Evolutionary conservation across 53 echinoderm and acorn worm species (phyloP).

Genomic region (Paracentrotus lividus): DNA sequence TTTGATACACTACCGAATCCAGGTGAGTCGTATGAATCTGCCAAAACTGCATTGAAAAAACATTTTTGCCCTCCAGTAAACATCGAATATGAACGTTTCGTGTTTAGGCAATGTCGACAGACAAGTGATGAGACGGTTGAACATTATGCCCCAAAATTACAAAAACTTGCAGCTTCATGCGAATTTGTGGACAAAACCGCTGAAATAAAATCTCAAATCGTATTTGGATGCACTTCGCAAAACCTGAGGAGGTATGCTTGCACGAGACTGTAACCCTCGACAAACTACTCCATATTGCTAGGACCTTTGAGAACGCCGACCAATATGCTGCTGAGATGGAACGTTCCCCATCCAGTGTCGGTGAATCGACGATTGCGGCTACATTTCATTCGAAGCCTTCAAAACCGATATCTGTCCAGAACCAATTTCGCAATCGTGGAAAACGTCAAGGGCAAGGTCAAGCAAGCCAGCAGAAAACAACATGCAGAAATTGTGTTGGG

Average conservation of each 20-base stretch:
- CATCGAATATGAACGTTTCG: constrained; percentile 30
- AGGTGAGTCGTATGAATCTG: constrained; percentile 49
- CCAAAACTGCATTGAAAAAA: constrained; percentile 23
- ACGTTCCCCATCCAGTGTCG: background rate
- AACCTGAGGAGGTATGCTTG: background rate
- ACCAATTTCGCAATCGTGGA: too few species aligned
- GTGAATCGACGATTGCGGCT: too few species aligned
- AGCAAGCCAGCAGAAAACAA: background rate
- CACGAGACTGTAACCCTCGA: too few species aligned
- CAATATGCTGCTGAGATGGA: background rate
- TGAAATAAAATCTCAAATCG: background rate
- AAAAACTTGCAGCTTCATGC: background rate
- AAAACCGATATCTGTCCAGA: background rate
- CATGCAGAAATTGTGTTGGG: constrained; percentile 63
- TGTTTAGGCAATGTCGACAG: constrained; percentile 46
- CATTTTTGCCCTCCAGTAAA: constrained; percentile 35
- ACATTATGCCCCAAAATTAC: background rate
- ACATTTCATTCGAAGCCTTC: too few species aligned
- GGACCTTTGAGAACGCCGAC: background rate
- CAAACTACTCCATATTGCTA: too few species aligned
- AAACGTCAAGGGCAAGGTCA: too few species aligned
- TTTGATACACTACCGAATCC: constrained; percentile 55
- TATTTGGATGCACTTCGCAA: background rate
- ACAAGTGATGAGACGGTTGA: constrained; percentile 3
- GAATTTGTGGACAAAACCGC: background rate